Conservation (phyloP, 1,140 invertebrate genomes). For the Bombyx mandarina region DNA sequence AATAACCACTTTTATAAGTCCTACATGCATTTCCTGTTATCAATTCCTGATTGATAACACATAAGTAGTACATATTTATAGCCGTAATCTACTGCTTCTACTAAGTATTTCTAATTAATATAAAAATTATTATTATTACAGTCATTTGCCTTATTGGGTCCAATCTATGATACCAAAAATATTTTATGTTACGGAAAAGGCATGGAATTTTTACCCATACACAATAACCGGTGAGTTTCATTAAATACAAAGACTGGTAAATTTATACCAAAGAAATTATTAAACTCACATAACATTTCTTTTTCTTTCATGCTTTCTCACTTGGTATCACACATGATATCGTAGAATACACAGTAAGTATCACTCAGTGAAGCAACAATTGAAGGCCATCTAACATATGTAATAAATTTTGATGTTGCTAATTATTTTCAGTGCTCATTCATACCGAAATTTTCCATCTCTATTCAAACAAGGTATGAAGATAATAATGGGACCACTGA, state of each 20-base stretch:
- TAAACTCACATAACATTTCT: conserved; percentile 11
- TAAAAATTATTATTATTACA: conserved; percentile 58
- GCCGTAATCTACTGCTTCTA: too few relatives aligned
- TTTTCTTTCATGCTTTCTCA: conserved; percentile 24
- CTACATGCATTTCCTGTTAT: too few relatives aligned
- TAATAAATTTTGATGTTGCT: too few relatives aligned
- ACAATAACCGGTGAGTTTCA: conserved; percentile 83
- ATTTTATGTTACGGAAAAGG: conserved; percentile 94
- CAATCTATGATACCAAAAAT: conserved; percentile 89
- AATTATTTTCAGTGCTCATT: conserved; percentile 87
- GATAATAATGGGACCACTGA: conserved; percentile 90
- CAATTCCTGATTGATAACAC: too few relatives aligned
- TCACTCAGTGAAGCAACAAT: neutral
- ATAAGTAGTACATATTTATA: too few relatives aligned
- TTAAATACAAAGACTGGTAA: conserved; percentile 1
- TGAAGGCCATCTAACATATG: too few relatives aligned
- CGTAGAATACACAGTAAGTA: conserved; percentile 59
- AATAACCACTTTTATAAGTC: too few relatives aligned
- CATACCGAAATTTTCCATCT: conserved; percentile 88
- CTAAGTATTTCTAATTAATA: too few relatives aligned
- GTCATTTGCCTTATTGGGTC: conserved; percentile 91
- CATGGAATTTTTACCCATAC: conserved; percentile 96
- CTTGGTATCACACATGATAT: conserved; percentile 3
- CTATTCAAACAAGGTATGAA: conserved; percentile 92
- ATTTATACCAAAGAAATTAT: conserved; percentile 7